phyloP scores from a whole-genome alignment of 2,113 vertebrate species.

The Dicaeum eximium region DNA sequence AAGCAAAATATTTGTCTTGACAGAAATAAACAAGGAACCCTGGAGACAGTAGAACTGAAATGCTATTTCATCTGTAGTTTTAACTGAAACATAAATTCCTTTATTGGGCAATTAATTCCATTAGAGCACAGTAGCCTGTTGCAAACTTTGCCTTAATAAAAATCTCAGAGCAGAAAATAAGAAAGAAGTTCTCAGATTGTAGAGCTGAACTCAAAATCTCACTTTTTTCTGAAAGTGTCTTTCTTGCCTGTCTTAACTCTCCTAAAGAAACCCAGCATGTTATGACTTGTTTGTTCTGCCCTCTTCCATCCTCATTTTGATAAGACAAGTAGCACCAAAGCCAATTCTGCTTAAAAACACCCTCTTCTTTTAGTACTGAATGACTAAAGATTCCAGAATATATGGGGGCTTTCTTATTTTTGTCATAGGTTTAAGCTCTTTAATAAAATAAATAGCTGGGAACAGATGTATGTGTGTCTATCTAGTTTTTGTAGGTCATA shows the following conservation, averaged over 20 bases:
- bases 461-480: background rate
- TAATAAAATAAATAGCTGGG: background rate
- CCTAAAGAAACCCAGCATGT: background rate
- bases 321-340: background rate
- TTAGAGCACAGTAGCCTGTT: background rate
- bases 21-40: conserved; percentile 27
- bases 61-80: background rate
- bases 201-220: background rate
- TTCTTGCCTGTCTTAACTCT: background rate
- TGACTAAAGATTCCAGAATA: background rate
- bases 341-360: background rate
- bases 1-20: conserved; percentile 29
- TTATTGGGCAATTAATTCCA: background rate
- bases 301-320: background rate
- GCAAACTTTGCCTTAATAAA: background rate
- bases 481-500: background rate
- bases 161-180: background rate
- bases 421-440: background rate
- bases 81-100: background rate
- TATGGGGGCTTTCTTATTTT: background rate
- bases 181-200: background rate
- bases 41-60: background rate
- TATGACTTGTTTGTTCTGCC: background rate
- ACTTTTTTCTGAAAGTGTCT: background rate
- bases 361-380: background rate